Evolutionary conservation across 1,140 invertebrate species (phyloP), one percentile per base, ranked within the genome.

Genomic region (Melanaphis sacchari): DNA sequence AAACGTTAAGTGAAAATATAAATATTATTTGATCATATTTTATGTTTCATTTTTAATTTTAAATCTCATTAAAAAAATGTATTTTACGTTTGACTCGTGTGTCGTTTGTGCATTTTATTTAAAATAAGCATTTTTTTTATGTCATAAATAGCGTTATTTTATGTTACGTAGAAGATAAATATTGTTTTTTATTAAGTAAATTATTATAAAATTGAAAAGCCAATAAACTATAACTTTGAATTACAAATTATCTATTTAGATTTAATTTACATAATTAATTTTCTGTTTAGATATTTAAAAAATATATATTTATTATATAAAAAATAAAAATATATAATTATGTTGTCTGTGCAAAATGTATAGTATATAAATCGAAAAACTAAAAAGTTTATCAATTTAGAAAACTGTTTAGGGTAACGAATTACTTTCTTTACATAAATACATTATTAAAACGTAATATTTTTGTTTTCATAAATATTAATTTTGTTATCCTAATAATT

Each of bases 181-280:
- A 46, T 22, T 46, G 43, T 18, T 43, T 87, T 88, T 52, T 89
- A 88, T n/a, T 22, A 26, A 3, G 82, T 41, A 84, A 31, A 40
- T 85, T 89, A 49, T 89, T 52, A 1, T 89, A 21, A 88, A 49
- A 46, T 49, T 36, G 18, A 26, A 89, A 89, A 9, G 8, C 11
- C 46, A 38, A 89, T 89, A 89, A 89, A 89, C 46, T 49, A 26
- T 88, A 88, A 88, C 52, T 89, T 89, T n/a, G 22, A 89, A 89
- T 49, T 88, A 49, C 36, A 46, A 49, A 18, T 2, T 46, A 49
- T 5, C 18, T 36, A 49, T 88, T 36, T 66, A n/a, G 31, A 3
- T n/a, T 15, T 0, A 66, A 66, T 66, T 31, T 15, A 66, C 5
- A 88, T 88, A 89, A 40, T 52, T 52, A 36, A 89, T 52, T 88